These are phyloP conservation scores for Hyles vespertilio DNA, from an alignment of 1,140 invertebrate genomes.

Conservation along the genomic window DNA sequence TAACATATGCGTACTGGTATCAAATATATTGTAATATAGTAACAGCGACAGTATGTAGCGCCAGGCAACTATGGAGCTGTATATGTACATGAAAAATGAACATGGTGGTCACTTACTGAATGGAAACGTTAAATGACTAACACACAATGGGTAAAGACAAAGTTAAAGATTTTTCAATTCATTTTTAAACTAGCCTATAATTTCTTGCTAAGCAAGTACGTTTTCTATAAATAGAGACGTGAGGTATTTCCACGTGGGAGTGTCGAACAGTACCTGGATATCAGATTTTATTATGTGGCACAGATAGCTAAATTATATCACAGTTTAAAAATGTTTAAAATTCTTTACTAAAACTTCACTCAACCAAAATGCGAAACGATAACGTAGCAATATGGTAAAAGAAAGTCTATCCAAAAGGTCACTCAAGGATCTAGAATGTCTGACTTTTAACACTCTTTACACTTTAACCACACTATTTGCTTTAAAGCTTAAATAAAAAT, in stretches of 20 bases:
- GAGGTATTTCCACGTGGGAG: conserved; percentile 73
- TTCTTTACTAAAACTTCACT: conserved; percentile 33
- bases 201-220: conserved; percentile 64
- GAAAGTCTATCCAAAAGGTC: conserved; percentile 69
- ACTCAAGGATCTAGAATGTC: conserved; percentile 65
- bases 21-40: conserved; percentile 1
- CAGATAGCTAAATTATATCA: conserved; percentile 56
- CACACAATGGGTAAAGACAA: neutral
- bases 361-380: conserved; percentile 28
- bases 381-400: conserved; percentile 68
- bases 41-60: neutral
- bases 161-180: conserved; percentile 5
- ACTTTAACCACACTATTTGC: conserved; percentile 51
- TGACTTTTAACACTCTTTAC: conserved; percentile 50
- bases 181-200: conserved; percentile 49
- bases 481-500: conserved; percentile 50
- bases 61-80: neutral
- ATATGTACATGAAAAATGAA: neutral
- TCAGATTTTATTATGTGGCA: conserved; percentile 52
- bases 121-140: conserved; percentile 1
- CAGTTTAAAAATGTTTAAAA: conserved; percentile 42
- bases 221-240: conserved; percentile 68
- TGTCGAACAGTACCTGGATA: conserved; percentile 57
- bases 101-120: neutral
- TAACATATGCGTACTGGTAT: neutral